These are phyloP conservation scores for Petaurus breviceps DNA, from an alignment of 2,113 vertebrate species.

Conservation along the genomic window DNA sequence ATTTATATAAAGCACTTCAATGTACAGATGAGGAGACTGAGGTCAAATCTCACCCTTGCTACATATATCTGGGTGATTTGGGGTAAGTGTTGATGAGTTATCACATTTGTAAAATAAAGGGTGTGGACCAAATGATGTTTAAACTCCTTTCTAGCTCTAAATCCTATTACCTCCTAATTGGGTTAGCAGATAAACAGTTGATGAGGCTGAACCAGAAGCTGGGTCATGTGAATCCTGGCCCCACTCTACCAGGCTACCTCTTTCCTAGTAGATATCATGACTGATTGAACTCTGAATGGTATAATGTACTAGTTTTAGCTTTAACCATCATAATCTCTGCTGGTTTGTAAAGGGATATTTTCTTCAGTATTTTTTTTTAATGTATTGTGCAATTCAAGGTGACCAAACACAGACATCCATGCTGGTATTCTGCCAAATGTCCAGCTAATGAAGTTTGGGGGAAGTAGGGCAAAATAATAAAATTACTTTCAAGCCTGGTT, in stretches of 20 bases:
- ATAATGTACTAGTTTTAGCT: conserved; percentile 12
- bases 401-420: conserved; percentile 1
- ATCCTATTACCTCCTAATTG: background rate
- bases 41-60: background rate
- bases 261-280: background rate
- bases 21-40: conserved; percentile 59
- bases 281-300: background rate
- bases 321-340: conserved; percentile 34
- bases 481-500: background rate
- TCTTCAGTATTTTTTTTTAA: background rate
- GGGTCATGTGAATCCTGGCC: conserved; percentile 4
- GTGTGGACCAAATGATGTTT: background rate
- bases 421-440: background rate
- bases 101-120: background rate
- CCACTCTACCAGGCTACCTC: background rate
- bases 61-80: background rate
- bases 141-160: background rate
- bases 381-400: background rate
- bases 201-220: conserved; percentile 41
- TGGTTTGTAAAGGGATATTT: conserved; percentile 45
- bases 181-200: conserved; percentile 29
- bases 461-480: conserved; percentile 5
- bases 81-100: background rate
- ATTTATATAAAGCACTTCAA: conserved; percentile 50
- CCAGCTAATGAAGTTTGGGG: conserved; percentile 30